Percentiles rank a stretch among this genome's conserved stretches.
phyloP scores from a whole-genome alignment of 2,888 invertebrate species.

The Cheilosia vernalis region DNA sequence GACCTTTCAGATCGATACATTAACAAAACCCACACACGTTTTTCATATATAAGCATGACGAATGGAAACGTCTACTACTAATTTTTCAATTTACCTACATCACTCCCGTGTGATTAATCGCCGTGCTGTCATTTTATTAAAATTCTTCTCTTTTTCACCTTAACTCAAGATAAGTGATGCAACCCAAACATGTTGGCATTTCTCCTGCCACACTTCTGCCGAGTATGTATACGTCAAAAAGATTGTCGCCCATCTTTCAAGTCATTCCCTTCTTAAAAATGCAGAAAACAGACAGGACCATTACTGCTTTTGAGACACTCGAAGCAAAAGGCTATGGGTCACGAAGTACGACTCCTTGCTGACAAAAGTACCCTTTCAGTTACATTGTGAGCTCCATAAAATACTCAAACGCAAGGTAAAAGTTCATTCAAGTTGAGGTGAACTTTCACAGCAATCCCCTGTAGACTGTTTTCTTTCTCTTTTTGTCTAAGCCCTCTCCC shows the following conservation, averaged over 20 bases:
- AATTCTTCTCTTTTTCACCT: not conserved
- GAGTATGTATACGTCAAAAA: not conserved
- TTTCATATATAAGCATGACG: not conserved
- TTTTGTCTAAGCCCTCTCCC: not conserved
- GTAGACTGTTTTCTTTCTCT: slow-evolving; percentile 27
- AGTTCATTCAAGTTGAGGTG: slow-evolving; percentile 47
- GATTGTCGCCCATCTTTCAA: slow-evolving; percentile 21
- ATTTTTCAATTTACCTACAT: not conserved
- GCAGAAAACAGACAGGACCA: slow-evolving; percentile 2
- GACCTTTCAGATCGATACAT: not conserved
- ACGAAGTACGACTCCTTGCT: slow-evolving; percentile 48
- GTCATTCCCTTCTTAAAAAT: slow-evolving; percentile 40
- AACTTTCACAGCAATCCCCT: slow-evolving; percentile 31
- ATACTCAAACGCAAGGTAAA: slow-evolving; percentile 31
- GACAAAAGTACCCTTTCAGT: slow-evolving; percentile 47
- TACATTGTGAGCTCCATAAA: slow-evolving; percentile 37
- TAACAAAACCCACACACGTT: not conserved
- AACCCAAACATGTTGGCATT: slow-evolving; percentile 2
- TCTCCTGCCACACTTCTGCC: slow-evolving; percentile 31
- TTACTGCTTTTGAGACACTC: slow-evolving; percentile 28
- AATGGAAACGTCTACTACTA: not conserved
- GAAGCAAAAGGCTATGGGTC: slow-evolving; percentile 66
- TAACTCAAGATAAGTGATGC: not conserved
- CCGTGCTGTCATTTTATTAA: not conserved
- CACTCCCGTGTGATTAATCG: not conserved